Evolutionary conservation across 2,113 vertebrate genomes (phyloP).

Genomic region (Rhegmatorhina hoffmannsi): DNA sequence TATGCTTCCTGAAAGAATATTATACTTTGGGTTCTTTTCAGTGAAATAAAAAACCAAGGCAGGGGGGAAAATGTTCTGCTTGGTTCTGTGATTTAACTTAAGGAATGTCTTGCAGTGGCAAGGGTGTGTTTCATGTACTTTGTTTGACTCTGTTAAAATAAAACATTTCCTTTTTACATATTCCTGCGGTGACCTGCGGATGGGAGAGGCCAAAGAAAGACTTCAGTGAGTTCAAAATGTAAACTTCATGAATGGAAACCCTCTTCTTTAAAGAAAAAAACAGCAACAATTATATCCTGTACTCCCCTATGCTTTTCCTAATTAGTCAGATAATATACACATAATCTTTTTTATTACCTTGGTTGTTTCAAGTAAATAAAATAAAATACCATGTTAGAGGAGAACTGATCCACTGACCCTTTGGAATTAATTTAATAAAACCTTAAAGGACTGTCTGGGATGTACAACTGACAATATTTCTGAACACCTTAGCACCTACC

Average conservation of each 20-base stretch:
- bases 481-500: neutral
- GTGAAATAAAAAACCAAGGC: neutral
- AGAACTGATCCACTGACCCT: neutral
- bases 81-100: slow-evolving; percentile 21
- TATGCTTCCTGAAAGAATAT: slow-evolving; percentile 66
- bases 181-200: neutral
- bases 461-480: neutral
- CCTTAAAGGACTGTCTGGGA: neutral
- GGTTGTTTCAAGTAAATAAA: neutral
- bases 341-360: neutral
- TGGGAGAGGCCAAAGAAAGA: slow-evolving; percentile 5
- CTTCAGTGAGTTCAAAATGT: neutral
- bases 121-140: slow-evolving; percentile 37
- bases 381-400: neutral
- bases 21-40: slow-evolving; percentile 45
- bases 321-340: neutral
- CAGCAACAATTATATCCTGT: neutral
- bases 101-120: slow-evolving; percentile 8
- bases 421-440: neutral
- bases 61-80: neutral
- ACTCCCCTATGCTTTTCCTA: neutral
- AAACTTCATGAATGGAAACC: neutral
- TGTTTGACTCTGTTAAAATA: slow-evolving; percentile 6
- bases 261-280: neutral
- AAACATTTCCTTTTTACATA: slow-evolving; percentile 47